Percentiles rank a stretch among this genome's conserved stretches.
Conservation (phyloP, 2,113 vertebrate genomes). For the Trematomus loennbergii region DNA sequence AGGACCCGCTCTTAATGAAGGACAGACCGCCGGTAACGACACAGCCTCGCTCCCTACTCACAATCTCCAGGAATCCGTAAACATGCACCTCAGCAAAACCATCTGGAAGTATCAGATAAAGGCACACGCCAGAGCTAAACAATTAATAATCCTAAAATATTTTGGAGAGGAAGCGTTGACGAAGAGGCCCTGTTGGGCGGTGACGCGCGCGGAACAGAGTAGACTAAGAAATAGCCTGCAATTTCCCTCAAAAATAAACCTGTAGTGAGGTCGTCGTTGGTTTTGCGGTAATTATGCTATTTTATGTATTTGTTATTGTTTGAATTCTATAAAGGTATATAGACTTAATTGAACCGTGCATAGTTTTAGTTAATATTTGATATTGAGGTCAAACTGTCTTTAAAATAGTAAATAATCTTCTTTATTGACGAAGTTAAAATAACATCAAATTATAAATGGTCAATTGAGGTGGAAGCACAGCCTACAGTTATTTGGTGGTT, state of each 20-base stretch:
- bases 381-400: background rate
- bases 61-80: conserved; percentile 77
- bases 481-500: background rate
- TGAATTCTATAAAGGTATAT: too few relatives aligned
- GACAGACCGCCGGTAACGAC: conserved; percentile 58
- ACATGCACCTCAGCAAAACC: conserved; percentile 76
- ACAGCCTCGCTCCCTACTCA: conserved; percentile 52
- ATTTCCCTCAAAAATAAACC: conserved; percentile 23
- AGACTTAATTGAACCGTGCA: too few relatives aligned
- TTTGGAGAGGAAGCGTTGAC: conserved; percentile 61
- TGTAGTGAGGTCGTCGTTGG: background rate
- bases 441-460: conserved; percentile 27
- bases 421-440: background rate
- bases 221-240: background rate
- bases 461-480: background rate
- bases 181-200: conserved; percentile 24
- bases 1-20: conserved; percentile 70
- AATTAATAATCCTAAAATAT: conserved; percentile 79
- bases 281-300: background rate
- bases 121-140: conserved; percentile 73
- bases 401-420: background rate
- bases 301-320: background rate
- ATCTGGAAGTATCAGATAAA: conserved; percentile 67
- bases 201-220: conserved; percentile 49
- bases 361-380: background rate